Evolutionary conservation across 2,113 vertebrate genomes (phyloP).

Genomic region (Pseudopipra pipra): DNA sequence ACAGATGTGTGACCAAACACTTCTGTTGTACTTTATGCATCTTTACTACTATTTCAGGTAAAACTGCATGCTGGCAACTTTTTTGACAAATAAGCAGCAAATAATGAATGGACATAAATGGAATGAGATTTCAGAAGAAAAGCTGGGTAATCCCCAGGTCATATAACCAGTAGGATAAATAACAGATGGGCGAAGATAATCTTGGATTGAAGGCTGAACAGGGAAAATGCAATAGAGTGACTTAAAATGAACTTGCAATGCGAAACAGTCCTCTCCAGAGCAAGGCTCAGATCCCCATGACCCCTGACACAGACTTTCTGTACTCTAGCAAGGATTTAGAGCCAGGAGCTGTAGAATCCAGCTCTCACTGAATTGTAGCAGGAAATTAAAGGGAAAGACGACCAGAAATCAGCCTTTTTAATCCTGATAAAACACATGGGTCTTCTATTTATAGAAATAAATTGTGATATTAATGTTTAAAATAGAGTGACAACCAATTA

Average conservation of each 20-base stretch:
- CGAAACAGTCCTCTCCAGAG: neutral
- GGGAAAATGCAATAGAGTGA: constrained; percentile 6
- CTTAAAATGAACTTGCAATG: constrained; percentile 15
- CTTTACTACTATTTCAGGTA: neutral
- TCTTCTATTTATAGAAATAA: neutral
- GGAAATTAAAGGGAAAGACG: neutral
- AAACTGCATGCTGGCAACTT: neutral
- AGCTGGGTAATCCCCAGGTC: constrained; percentile 25
- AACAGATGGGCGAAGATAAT: constrained; percentile 64
- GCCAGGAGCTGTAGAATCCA: neutral
- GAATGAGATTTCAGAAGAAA: constrained; percentile 29
- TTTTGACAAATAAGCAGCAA: neutral
- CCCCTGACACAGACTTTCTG: neutral
- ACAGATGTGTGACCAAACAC: neutral
- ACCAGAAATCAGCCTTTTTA: neutral
- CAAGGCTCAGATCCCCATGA: neutral
- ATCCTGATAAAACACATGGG: neutral
- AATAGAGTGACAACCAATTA: neutral
- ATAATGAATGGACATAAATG: neutral
- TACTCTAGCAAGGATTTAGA: neutral
- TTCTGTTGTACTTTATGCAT: too few relatives aligned
- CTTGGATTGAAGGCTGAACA: constrained; percentile 30
- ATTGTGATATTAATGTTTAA: neutral
- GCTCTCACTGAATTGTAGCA: neutral
- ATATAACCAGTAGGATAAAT: constrained; percentile 34